phyloP scores from a whole-genome alignment of 92 coral and sea anemone species.

The Epizoanthus ramosus region DNA sequence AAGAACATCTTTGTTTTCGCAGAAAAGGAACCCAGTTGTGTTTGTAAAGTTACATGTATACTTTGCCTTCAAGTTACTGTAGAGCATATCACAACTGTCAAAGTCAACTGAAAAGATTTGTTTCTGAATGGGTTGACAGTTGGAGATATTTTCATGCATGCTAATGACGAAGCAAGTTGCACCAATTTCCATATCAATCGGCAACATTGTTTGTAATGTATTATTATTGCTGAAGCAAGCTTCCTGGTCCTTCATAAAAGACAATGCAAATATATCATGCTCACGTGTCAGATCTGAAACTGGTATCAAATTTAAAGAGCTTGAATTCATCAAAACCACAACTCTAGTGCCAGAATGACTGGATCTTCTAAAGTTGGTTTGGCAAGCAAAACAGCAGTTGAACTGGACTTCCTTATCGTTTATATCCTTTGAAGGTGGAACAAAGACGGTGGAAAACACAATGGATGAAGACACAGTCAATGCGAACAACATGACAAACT shows the following conservation, averaged over 20 bases:
- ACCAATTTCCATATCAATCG: background rate
- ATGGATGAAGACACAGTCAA: conserved; percentile 47
- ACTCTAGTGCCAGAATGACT: background rate
- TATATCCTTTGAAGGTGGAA: conserved; percentile 10
- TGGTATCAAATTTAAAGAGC: background rate
- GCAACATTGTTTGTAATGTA: background rate
- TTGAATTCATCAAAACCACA: background rate
- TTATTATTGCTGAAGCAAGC: background rate
- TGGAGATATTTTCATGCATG: background rate
- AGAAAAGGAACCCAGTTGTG: background rate
- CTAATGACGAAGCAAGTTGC: background rate
- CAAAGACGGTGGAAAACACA: conserved; percentile 65
- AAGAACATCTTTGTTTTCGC: background rate
- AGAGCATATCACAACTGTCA: background rate
- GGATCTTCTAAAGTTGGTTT: background rate
- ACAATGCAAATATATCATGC: background rate
- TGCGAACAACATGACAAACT: conserved; percentile 51
- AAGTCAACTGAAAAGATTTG: background rate
- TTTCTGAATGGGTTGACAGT: conserved; percentile 1
- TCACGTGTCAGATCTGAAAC: background rate
- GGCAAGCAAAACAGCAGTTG: conserved; percentile 18
- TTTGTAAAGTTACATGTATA: background rate
- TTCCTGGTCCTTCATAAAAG: background rate
- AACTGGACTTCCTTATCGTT: background rate
- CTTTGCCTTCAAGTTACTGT: background rate